These are phyloP conservation scores for Agraylea sexmaculata DNA, from an alignment of 1,140 invertebrate genomes.

Conservation along the genomic window DNA sequence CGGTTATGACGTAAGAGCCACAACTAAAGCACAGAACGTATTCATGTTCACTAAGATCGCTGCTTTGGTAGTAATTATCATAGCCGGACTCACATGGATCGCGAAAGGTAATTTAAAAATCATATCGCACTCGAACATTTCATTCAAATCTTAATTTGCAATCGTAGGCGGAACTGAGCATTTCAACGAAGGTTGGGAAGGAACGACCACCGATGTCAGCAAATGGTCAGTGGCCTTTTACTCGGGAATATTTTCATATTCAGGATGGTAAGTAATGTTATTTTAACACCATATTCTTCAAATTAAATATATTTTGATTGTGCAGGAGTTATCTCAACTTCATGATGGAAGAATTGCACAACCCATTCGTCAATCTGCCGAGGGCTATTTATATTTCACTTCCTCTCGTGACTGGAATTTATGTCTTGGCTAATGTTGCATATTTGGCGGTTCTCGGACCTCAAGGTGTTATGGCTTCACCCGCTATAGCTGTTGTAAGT, in stretches of 20 bases:
- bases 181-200: conserved; percentile 68
- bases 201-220: conserved; percentile 66
- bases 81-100: conserved; percentile 68
- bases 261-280: conserved; percentile 64
- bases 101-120: conserved; percentile 43
- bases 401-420: conserved; percentile 81
- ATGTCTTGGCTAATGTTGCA: conserved; percentile 85
- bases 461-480: conserved; percentile 66
- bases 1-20: conserved; percentile 76
- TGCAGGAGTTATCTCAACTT: conserved; percentile 89
- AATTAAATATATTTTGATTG: conserved; percentile 18
- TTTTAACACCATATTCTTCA: background rate
- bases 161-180: conserved; percentile 47
- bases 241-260: conserved; percentile 92
- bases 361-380: conserved; percentile 91
- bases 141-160: background rate
- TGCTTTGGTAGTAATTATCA: conserved; percentile 69
- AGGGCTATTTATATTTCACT: conserved; percentile 88
- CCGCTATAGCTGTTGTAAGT: conserved; percentile 90
- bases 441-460: conserved; percentile 86
- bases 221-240: conserved; percentile 86
- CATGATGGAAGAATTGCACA: conserved; percentile 90
- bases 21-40: conserved; percentile 77
- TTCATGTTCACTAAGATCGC: conserved; percentile 85
- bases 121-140: conserved; percentile 22